phyloP scores from a whole-genome alignment of 2,113 vertebrate species.

The Condylura cristata region DNA sequence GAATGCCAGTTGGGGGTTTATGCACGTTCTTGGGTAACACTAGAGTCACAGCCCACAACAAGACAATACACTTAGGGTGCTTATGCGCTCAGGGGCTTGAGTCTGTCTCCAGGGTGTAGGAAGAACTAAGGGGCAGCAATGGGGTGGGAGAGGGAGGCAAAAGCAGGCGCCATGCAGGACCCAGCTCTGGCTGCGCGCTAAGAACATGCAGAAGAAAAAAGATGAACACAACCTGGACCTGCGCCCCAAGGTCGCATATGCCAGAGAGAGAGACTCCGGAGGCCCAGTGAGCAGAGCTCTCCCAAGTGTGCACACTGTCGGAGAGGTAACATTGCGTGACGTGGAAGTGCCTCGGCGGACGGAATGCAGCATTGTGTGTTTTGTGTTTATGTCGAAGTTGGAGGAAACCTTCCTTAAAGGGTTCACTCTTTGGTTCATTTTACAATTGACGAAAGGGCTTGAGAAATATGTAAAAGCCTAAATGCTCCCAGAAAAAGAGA shows the following conservation, averaged over 20 bases:
- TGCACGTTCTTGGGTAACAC: background rate
- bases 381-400: background rate
- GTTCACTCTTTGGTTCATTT: background rate
- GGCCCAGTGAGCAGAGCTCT: background rate
- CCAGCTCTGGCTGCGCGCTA: accelerated
- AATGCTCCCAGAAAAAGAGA: background rate
- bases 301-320: too few species aligned
- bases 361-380: accelerated
- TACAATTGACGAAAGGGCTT: background rate
- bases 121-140: background rate
- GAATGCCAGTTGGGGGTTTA: background rate
- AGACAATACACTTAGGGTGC: background rate
- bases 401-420: background rate
- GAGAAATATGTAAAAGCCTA: background rate
- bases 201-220: background rate
- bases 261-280: background rate
- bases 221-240: too few species aligned
- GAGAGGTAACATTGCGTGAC: too few species aligned
- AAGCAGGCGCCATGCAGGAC: background rate
- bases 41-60: background rate
- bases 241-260: background rate
- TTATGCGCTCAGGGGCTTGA: background rate
- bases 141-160: too few species aligned
- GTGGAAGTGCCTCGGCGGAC: background rate
- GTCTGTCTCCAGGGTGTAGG: background rate